phyloP scores from a whole-genome alignment of 2,888 invertebrate genomes.

The Schizaphis graminum region DNA sequence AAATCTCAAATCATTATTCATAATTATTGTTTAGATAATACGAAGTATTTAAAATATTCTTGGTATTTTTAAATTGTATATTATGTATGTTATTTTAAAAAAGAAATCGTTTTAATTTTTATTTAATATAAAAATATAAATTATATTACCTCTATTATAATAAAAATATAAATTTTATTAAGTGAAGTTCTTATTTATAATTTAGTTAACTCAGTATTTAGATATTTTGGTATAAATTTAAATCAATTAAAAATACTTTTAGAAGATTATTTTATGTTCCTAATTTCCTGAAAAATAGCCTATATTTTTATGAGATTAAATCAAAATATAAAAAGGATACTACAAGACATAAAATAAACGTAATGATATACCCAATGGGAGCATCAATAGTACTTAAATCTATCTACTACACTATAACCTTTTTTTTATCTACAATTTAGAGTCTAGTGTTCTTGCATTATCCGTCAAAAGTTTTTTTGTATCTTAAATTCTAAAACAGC shows the following conservation, averaged over 20 bases:
- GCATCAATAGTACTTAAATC: background rate
- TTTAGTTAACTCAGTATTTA: background rate
- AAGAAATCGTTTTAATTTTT: background rate
- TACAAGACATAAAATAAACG: background rate
- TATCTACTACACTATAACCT: background rate
- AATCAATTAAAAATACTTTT: background rate
- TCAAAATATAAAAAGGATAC: background rate
- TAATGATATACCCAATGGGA: background rate
- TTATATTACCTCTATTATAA: too few species aligned
- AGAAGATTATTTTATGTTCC: background rate
- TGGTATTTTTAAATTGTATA: background rate
- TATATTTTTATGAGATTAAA: background rate
- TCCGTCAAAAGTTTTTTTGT: background rate
- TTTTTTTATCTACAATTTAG: background rate
- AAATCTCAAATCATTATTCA: background rate
- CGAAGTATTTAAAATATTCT: background rate
- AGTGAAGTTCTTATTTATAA: background rate
- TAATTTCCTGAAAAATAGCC: background rate
- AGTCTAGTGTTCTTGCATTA: background rate
- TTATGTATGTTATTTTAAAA: background rate
- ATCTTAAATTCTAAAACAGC: background rate
- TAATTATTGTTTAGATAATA: background rate
- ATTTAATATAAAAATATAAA: background rate
- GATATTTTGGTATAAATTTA: background rate
- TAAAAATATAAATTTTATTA: background rate